Base-by-base conservation (phyloP, 2,888 invertebrate genomes). In the Spisula subtruncata region DNA sequence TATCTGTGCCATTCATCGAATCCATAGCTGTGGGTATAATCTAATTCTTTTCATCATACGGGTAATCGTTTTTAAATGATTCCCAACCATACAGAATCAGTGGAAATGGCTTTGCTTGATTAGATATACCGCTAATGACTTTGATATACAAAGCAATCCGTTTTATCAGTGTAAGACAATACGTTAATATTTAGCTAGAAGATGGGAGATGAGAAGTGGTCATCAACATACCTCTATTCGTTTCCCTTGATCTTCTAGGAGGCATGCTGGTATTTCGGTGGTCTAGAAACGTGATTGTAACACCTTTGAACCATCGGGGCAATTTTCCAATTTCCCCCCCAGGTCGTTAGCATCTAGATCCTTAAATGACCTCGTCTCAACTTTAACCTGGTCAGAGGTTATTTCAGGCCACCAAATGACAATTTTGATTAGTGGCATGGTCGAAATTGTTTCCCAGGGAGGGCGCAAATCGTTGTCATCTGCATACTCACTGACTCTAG, bases 371-470 rank as follows among this genome's bases (percentile, higher is more conserved):
- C 89, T 89, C 71, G 48, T 66, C 71, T 86, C 89, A 89, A 86
- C 89, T 89, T 89, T 89, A 85, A 89, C 89, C 89, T 81, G 87
- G 87, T 87, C 83, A 87, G 87, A n/a, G 89, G 89, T 89, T 85
- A 89, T 51, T 75, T 87, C 32, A 84, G 87, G 89, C 85, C 86
- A 32, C 81, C 54, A 87, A 35, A 87, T 87, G 87, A 86, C 89
- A 83, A 83, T 66, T 83, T 81, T 81, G 88, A 84, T 88, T 88
- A 88, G 83, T 84, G 71, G 86, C 48, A 84, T 41, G 89, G 89
- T 84, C 86, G 71, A 83, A 60, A 83, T 88, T 84, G 84, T 75
- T 71, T 84, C 84, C 46, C 51, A 25, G 29, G 32, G 51, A 66
- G 48, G 51, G 75, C 32, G 32, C 75, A 51, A 71, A 51, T 32